Conservation (phyloP, 2,888 invertebrate species). For the Ashinkailepas kermadecensis region DNA sequence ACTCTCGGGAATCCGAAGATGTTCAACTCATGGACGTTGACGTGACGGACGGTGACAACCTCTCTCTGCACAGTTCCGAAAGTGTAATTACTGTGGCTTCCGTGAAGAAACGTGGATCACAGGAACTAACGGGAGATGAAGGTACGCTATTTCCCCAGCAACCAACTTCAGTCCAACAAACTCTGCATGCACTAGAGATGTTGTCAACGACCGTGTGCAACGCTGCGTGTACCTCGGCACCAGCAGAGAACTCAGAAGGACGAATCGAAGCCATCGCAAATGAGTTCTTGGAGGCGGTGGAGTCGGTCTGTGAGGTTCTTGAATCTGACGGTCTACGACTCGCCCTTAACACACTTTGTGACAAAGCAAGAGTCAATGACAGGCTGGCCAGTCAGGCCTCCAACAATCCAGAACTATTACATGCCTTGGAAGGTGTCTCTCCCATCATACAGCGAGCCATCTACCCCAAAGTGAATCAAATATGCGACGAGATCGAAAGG, state of each 20-base stretch:
- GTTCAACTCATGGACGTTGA: neutral
- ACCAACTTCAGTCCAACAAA: neutral
- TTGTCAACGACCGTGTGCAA: neutral
- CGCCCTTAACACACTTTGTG: neutral
- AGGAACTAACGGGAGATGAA: neutral
- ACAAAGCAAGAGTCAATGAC: neutral
- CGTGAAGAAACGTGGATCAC: neutral
- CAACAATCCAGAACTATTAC: neutral
- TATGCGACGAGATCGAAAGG: neutral
- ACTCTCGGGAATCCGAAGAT: neutral
- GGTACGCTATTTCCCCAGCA: neutral
- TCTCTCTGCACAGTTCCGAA: neutral
- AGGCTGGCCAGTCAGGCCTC: neutral
- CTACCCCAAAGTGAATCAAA: neutral
- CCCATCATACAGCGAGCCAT: neutral
- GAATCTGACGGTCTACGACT: neutral
- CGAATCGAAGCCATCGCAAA: neutral
- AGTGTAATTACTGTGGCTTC: slow-evolving; percentile 9
- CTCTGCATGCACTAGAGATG: neutral
- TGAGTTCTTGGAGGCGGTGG: neutral
- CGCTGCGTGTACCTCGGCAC: neutral
- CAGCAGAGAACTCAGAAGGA: neutral
- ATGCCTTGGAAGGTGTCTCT: neutral
- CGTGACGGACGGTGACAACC: neutral
- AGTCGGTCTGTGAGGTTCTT: neutral